Evolutionary conservation across 1,140 invertebrate genomes (phyloP).

Genomic region (Coptotermes formosanus): DNA sequence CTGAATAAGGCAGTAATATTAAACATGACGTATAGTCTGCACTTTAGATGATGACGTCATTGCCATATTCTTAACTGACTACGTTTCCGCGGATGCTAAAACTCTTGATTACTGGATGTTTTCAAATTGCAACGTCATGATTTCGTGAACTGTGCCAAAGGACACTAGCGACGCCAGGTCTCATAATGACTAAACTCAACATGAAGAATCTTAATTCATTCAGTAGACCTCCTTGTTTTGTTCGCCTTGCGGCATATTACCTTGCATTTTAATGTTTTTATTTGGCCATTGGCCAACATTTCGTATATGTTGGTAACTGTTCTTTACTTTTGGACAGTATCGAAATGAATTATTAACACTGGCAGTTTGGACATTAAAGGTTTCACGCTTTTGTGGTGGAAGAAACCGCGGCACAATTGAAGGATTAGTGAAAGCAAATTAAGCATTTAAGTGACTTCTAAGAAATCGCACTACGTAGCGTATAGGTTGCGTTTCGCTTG

Average conservation of each 20-base stretch:
- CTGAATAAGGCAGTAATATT: neutral
- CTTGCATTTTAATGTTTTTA: neutral
- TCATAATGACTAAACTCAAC: neutral
- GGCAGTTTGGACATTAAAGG: neutral
- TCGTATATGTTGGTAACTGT: neutral
- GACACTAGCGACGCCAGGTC: neutral
- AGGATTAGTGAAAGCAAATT: neutral
- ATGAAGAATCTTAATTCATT: neutral
- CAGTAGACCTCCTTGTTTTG: neutral
- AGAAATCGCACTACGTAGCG: neutral
- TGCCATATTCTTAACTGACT: neutral
- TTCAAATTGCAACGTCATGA: neutral
- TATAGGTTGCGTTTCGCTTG: too few species aligned
- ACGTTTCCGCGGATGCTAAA: slow-evolving; percentile 3
- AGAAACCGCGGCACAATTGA: neutral
- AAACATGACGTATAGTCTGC: neutral
- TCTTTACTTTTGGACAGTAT: neutral
- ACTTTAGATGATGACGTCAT: neutral
- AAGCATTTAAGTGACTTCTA: neutral
- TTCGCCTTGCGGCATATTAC: neutral
- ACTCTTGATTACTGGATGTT: neutral
- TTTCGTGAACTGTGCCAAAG: neutral
- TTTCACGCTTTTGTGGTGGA: neutral
- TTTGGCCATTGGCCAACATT: neutral
- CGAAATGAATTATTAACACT: neutral